Conservation (phyloP, 2,113 vertebrate genomes). For the Pogonocichla stellata region DNA sequence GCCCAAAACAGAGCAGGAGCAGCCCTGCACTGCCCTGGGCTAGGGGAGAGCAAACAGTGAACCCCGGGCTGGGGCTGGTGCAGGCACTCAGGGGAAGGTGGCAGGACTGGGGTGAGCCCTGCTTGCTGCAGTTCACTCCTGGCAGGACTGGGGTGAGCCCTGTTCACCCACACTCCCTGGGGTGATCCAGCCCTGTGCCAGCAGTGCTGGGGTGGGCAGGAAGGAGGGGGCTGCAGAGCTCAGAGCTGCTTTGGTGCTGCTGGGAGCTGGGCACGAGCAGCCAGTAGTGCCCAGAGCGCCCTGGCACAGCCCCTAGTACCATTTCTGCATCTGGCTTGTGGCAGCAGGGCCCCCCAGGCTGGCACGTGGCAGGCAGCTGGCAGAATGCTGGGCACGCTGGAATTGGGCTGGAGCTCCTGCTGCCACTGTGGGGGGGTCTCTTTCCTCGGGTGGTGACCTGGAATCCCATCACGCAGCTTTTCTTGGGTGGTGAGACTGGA, state of each 20-base stretch:
- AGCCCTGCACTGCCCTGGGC: not conserved
- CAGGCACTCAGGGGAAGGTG: not conserved
- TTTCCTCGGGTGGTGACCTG: conserved; percentile 65
- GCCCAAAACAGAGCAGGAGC: not conserved
- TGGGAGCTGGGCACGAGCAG: not conserved
- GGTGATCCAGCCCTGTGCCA: accelerated
- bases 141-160: too few species aligned
- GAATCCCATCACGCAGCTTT: conserved; percentile 39
- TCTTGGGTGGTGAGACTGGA: conserved; percentile 2
- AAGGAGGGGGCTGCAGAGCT: not conserved
- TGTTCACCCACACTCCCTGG: accelerated
- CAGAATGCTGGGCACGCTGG: not conserved
- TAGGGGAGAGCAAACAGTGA: not conserved
- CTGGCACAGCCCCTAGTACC: conserved; percentile 4
- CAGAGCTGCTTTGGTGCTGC: not conserved
- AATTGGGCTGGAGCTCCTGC: conserved; percentile 36
- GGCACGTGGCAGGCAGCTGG: not conserved
- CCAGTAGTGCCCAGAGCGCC: not conserved
- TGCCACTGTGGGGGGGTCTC: conserved; percentile 14
- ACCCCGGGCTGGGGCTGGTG: not conserved
- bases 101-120: not conserved
- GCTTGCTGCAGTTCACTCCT: not conserved
- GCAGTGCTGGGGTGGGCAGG: not conserved
- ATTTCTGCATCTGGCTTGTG: conserved; percentile 5
- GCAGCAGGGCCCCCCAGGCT: not conserved